These are phyloP conservation scores for Netelia melanura DNA, from an alignment of 2,888 invertebrate genomes.

Conservation along the genomic window DNA sequence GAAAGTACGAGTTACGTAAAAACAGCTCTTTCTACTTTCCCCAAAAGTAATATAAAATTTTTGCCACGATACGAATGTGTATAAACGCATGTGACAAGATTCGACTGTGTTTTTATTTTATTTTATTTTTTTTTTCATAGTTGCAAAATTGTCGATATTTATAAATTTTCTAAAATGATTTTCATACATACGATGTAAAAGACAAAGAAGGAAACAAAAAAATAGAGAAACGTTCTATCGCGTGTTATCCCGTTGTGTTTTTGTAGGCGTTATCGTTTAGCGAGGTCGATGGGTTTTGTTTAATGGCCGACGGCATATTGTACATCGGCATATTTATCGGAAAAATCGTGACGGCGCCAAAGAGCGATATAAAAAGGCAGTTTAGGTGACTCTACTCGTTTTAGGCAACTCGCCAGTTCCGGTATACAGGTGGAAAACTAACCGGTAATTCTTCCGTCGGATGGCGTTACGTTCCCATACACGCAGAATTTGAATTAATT, in stretches of 20 bases:
- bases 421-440: constrained; percentile 9
- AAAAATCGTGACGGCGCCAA: not conserved
- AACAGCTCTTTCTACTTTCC: constrained; percentile 41
- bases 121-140: no score
- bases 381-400: no score
- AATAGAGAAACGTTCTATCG: not conserved
- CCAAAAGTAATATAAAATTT: constrained; percentile 15
- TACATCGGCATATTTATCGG: not conserved
- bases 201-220: not conserved
- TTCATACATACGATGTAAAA: not conserved
- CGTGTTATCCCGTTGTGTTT: constrained; percentile 7
- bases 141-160: not conserved
- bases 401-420: not conserved
- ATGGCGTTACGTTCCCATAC: not conserved
- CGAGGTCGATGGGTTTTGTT: not conserved
- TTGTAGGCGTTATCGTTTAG: not conserved
- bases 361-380: no score
- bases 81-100: not conserved
- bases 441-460: not conserved
- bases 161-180: not conserved
- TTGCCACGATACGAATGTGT: not conserved
- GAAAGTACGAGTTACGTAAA: constrained; percentile 42
- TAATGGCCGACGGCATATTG: not conserved
- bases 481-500: not conserved
- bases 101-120: not conserved